Percentiles rank a stretch among this genome's conserved stretches.
Conservation (phyloP, 2,888 invertebrate genomes). For the Dinocampus coccinellae region DNA sequence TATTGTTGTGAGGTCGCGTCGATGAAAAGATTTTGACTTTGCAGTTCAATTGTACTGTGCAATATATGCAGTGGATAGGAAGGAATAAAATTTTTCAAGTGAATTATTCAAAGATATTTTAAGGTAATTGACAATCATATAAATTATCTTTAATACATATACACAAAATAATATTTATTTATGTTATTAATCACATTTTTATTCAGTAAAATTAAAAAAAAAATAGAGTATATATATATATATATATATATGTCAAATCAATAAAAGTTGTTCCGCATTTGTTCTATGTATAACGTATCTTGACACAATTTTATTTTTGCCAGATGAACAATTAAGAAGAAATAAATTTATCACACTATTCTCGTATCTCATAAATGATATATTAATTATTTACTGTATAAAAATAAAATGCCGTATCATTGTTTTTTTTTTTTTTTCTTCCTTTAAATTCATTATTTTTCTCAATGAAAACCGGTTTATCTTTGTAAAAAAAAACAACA, state of each 20-base stretch:
- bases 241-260: neutral
- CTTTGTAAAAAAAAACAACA: too few species aligned
- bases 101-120: neutral
- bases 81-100: neutral
- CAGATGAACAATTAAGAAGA: too few species aligned
- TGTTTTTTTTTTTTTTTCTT: neutral
- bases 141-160: too few species aligned
- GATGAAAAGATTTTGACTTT: neutral
- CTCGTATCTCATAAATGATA: neutral
- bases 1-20: neutral
- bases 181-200: neutral
- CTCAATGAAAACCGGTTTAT: neutral
- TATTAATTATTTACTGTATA: too few species aligned
- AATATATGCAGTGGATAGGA: neutral
- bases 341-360: too few species aligned
- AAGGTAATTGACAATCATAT: neutral
- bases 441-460: too few species aligned
- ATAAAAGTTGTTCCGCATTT: neutral
- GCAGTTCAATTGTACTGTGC: neutral
- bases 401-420: neutral
- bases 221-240: too few species aligned
- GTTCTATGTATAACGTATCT: neutral
- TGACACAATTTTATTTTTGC: neutral
- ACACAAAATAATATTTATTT: neutral
- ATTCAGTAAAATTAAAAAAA: neutral